Conservation (phyloP, 2,888 invertebrate genomes). For the Luperina nickerlii region DNA sequence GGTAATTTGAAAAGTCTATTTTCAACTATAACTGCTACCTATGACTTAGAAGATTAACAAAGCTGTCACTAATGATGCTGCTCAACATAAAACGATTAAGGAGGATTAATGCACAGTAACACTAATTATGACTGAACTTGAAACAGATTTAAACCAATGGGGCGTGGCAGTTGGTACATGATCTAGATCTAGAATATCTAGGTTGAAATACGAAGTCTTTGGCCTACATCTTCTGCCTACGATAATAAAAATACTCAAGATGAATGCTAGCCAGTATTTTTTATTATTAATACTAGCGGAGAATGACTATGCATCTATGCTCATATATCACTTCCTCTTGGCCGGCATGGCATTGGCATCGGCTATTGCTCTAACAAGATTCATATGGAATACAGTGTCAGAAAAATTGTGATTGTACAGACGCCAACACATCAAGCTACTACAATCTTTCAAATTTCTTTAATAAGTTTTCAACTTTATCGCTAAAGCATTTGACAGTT, state of each 20-base stretch:
- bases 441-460: no score
- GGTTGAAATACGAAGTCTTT: constrained; percentile 55
- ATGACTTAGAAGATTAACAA: not conserved
- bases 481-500: no score
- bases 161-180: constrained; percentile 30
- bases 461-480: no score
- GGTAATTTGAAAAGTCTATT: not conserved
- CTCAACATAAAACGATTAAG: not conserved
- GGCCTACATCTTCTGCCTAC: constrained; percentile 55
- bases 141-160: constrained; percentile 39
- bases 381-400: not conserved
- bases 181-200: constrained; percentile 38
- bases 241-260: constrained; percentile 43
- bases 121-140: constrained; percentile 40
- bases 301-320: not conserved
- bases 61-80: not conserved
- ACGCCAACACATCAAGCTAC: no score
- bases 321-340: not conserved
- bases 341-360: not conserved
- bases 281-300: constrained; percentile 1
- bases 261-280: constrained; percentile 27
- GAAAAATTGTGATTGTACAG: not conserved
- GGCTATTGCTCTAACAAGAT: not conserved
- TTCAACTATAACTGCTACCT: not conserved
- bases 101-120: not conserved